Conservation (phyloP, 1,140 invertebrate species). For the Drosophila orena region DNA sequence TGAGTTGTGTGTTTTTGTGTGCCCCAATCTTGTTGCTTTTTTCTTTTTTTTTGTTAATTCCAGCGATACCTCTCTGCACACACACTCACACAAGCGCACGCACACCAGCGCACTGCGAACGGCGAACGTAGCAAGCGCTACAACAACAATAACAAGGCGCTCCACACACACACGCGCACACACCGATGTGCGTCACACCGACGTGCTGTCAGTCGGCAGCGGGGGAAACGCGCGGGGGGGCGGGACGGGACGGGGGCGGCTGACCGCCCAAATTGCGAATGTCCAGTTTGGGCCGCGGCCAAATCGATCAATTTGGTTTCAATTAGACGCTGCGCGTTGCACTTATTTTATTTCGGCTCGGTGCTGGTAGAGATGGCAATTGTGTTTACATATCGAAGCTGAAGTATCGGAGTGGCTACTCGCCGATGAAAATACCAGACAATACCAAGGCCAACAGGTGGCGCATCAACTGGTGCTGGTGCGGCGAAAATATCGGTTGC, state of each 20-base stretch:
- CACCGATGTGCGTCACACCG: conserved; percentile 45
- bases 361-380: conserved; percentile 16
- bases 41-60: conserved; percentile 45
- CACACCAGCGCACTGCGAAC: conserved; percentile 25
- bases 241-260: conserved; percentile 31
- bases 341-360: conserved; percentile 35
- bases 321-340: conserved; percentile 47
- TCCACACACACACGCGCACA: conserved; percentile 5
- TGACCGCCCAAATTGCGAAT: conserved; percentile 41
- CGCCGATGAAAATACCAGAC: not conserved
- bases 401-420: not conserved
- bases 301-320: conserved; percentile 40
- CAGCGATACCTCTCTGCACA: conserved; percentile 48
- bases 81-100: conserved; percentile 26
- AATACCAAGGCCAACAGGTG: not conserved
- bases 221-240: conserved; percentile 20
- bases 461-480: not conserved
- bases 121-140: conserved; percentile 45
- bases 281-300: conserved; percentile 40
- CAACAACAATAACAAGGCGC: conserved; percentile 51
- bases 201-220: conserved; percentile 15
- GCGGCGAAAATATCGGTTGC: not conserved
- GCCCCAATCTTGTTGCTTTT: conserved; percentile 7
- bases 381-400: conserved; percentile 9
- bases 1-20: not conserved